Conservation (phyloP, 2,113 vertebrate species). For the Polyodon spathula region DNA sequence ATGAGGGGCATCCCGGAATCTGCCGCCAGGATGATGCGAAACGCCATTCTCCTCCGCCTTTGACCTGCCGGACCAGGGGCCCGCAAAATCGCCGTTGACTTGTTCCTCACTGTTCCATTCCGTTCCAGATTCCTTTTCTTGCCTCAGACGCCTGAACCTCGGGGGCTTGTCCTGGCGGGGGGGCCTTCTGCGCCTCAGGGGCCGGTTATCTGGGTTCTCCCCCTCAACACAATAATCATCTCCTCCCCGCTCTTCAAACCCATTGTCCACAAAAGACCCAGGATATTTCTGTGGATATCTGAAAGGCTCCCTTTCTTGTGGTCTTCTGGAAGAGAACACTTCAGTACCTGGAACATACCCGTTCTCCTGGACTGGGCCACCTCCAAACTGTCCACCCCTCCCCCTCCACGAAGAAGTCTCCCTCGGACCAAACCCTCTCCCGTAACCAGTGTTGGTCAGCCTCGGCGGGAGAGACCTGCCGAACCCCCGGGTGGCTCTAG, state of each 20-base stretch:
- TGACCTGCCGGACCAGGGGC: conserved; percentile 68
- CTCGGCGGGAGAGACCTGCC: conserved; percentile 80
- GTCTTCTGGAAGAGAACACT: conserved; percentile 50
- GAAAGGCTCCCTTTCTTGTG: conserved; percentile 61
- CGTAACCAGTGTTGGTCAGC: conserved; percentile 71
- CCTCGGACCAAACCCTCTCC: conserved; percentile 62
- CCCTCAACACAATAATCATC: conserved; percentile 70
- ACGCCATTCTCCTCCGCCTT: conserved; percentile 66
- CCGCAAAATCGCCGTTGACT: conserved; percentile 58
- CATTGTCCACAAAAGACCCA: conserved; percentile 60
- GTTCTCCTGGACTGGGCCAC: conserved; percentile 68
- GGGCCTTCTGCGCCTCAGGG: conserved; percentile 75
- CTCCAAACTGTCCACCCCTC: conserved; percentile 48
- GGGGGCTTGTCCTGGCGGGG: conserved; percentile 95
- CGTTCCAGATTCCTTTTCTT: conserved; percentile 69
- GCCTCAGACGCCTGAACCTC: conserved; percentile 78
- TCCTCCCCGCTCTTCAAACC: conserved; percentile 63
- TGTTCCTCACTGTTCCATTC: conserved; percentile 80
- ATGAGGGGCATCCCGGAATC: conserved; percentile 54
- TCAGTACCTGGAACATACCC: conserved; percentile 55
- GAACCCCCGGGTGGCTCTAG: conserved; percentile 60
- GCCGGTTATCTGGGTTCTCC: conserved; percentile 75
- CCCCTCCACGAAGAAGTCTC: conserved; percentile 76
- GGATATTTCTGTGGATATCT: conserved; percentile 68
- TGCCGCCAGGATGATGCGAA: conserved; percentile 41